A percentile compares a stretch with the other conserved stretches of the same genome.
Conservation (phyloP, 2,888 invertebrate genomes). For the Melipona beecheii region DNA sequence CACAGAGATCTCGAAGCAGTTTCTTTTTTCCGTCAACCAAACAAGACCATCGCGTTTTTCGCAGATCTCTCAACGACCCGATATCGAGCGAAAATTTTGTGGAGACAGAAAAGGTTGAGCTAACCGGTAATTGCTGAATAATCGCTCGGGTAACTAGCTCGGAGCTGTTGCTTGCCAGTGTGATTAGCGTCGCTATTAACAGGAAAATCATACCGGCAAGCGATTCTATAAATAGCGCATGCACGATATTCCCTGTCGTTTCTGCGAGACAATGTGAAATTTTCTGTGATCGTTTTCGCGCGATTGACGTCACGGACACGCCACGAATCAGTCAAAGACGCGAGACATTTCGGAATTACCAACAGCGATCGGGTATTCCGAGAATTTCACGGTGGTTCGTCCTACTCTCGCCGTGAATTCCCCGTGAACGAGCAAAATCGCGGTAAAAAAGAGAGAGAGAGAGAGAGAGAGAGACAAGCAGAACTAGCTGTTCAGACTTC, state of each 20-base stretch:
- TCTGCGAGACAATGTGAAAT: slow-evolving; percentile 39
- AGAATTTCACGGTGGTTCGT: slow-evolving; percentile 41
- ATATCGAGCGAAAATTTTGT: not conserved
- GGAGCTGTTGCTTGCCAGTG: not conserved
- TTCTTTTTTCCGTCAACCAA: not conserved
- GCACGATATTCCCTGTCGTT: slow-evolving; percentile 20
- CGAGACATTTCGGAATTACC: slow-evolving; percentile 57
- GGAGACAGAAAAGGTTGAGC: not conserved
- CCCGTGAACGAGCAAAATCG: slow-evolving; percentile 29
- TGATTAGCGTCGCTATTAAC: not conserved
- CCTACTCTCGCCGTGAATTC: slow-evolving; percentile 52
- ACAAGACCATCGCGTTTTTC: not conserved
- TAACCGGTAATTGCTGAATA: not conserved
- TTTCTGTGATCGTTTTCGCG: slow-evolving; percentile 48
- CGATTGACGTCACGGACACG: slow-evolving; percentile 56
- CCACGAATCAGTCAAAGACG: slow-evolving; percentile 42
- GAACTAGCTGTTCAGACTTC: not conserved
- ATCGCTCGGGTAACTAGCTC: not conserved
- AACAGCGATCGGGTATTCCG: slow-evolving; percentile 35
- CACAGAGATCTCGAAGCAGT: not conserved
- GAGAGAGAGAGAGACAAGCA: not conserved
- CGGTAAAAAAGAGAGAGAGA: not conserved
- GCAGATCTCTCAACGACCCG: not conserved
- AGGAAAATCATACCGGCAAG: not conserved
- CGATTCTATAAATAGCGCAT: slow-evolving; percentile 41